phyloP scores from a whole-genome alignment of 1,140 invertebrate genomes.

The Wasmannia auropunctata region DNA sequence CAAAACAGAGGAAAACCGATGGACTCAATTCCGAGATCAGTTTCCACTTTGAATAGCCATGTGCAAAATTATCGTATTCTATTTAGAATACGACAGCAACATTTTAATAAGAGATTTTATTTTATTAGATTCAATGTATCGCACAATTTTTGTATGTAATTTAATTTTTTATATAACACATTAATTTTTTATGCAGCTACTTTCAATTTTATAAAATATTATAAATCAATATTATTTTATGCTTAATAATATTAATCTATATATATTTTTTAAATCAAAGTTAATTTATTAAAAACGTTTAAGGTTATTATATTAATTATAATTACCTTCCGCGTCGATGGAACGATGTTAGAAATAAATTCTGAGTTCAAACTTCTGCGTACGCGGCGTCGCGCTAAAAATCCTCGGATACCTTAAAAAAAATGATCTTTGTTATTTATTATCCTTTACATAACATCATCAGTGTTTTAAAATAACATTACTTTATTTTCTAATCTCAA shows the following conservation, averaged over 20 bases:
- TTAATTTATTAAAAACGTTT: neutral
- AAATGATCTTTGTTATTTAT: neutral
- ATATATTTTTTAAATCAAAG: neutral
- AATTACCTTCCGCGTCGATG: conserved; percentile 74
- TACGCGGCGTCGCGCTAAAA: conserved; percentile 72
- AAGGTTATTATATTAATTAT: conserved; percentile 10
- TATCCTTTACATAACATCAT: neutral
- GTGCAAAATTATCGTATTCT: neutral
- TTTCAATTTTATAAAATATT: neutral
- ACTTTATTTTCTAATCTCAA: neutral
- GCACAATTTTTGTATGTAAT: neutral
- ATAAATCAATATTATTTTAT: neutral
- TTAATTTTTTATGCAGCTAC: neutral
- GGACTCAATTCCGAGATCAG: neutral
- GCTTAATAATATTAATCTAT: neutral
- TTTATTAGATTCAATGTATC: neutral
- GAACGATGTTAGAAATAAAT: conserved; percentile 69
- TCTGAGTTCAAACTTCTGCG: conserved; percentile 59
- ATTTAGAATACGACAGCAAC: neutral
- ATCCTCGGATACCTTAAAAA: conserved; percentile 75
- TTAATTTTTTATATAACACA: neutral
- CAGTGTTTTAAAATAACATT: neutral
- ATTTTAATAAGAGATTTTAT: neutral
- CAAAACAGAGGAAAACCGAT: conserved; percentile 25
- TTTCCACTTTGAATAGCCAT: neutral